Conservation (phyloP, 2,797 vertebrate species). For the Schizopygopsis pylzovi region DNA sequence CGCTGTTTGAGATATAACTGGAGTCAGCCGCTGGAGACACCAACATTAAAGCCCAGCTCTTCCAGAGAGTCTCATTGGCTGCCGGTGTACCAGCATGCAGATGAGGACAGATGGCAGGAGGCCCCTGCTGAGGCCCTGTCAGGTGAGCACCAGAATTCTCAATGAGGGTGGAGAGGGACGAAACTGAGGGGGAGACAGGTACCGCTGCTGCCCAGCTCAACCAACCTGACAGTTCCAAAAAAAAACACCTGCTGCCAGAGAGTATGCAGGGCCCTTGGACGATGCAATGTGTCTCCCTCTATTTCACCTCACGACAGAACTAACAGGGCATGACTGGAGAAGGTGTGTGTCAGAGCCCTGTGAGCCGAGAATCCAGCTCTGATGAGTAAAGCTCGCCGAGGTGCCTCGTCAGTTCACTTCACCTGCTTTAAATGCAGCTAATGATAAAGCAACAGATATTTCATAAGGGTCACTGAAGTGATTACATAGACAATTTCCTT, state of each 20-base stretch:
- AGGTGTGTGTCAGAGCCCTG: constrained; percentile 44
- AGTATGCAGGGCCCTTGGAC: constrained; percentile 62
- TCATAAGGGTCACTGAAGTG: constrained; percentile 16
- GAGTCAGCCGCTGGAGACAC: constrained; percentile 63
- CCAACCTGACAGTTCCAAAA: constrained; percentile 55
- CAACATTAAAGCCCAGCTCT: constrained; percentile 68
- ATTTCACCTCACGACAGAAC: constrained; percentile 57
- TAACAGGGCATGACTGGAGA: constrained; percentile 59
- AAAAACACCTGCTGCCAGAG: constrained; percentile 31
- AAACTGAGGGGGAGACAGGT: constrained; percentile 55
- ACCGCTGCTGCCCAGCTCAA: constrained; percentile 44
- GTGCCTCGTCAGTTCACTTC: constrained; percentile 14
- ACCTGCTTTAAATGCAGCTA: constrained; percentile 19
- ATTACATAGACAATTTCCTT: neutral
- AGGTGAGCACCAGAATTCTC: constrained; percentile 83
- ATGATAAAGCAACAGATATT: constrained; percentile 23
- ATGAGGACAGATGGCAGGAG: constrained; percentile 87
- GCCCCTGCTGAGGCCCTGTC: constrained; percentile 82
- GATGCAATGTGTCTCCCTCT: constrained; percentile 64
- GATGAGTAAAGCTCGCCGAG: constrained; percentile 25
- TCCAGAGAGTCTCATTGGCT: constrained; percentile 62
- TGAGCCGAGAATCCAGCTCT: constrained; percentile 19
- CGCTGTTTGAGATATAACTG: constrained; percentile 67
- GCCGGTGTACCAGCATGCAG: constrained; percentile 66
- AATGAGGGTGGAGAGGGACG: constrained; percentile 74